Evolutionary conservation across 1,140 invertebrate genomes (phyloP).

Genomic region (Fopius arisanus): DNA sequence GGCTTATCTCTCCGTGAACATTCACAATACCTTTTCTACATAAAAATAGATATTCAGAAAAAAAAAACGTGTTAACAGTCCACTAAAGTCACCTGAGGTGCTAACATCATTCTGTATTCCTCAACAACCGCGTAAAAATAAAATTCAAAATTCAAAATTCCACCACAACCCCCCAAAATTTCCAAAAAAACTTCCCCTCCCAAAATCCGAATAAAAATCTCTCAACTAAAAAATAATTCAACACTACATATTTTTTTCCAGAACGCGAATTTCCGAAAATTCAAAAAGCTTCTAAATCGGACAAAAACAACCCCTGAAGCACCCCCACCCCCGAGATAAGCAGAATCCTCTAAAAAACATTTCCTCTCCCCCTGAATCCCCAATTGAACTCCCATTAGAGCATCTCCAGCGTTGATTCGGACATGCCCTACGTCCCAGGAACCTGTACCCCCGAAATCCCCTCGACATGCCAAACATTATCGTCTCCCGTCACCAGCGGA

Average conservation of each 20-base stretch:
- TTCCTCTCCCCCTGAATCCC: neutral
- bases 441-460: neutral
- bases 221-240: too few relatives aligned
- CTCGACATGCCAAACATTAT: slow-evolving; percentile 1
- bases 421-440: neutral
- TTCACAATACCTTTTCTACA: neutral
- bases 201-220: too few relatives aligned
- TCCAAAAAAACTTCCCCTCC: too few relatives aligned
- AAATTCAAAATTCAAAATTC: too few relatives aligned
- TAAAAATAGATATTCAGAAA: neutral
- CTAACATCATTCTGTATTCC: too few relatives aligned
- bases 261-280: too few relatives aligned
- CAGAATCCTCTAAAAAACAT: neutral
- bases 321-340: neutral
- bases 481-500: slow-evolving; percentile 24
- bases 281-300: too few relatives aligned
- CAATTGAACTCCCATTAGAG: neutral
- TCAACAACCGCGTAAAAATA: too few relatives aligned
- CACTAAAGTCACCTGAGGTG: neutral
- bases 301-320: neutral
- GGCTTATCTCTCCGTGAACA: neutral
- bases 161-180: too few relatives aligned
- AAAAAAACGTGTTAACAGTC: neutral
- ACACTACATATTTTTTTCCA: too few relatives aligned
- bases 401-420: neutral